Evolutionary conservation across 2,888 invertebrate species (phyloP).

Genomic region (Chydorus sphaericus): DNA sequence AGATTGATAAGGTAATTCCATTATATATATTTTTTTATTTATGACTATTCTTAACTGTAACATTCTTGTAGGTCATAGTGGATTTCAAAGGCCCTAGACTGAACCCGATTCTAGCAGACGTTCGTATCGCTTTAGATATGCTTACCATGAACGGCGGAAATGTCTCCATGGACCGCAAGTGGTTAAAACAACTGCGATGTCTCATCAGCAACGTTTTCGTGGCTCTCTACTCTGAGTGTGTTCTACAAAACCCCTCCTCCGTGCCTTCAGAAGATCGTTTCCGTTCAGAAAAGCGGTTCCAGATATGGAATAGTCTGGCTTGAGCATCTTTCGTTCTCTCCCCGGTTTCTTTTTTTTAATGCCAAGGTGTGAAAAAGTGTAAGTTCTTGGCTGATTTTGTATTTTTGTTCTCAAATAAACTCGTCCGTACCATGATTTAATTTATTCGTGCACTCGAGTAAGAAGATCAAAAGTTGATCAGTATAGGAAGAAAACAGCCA

Average conservation of each 20-base stretch:
- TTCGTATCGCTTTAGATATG: not conserved
- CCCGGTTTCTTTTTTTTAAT: too few relatives aligned
- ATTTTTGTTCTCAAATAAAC: too few relatives aligned
- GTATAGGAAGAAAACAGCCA: too few relatives aligned
- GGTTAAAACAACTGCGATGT: not conserved
- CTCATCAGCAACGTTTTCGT: not conserved
- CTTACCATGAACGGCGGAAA: not conserved
- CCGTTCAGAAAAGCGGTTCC: not conserved
- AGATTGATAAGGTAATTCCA: not conserved
- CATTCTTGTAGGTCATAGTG: not conserved
- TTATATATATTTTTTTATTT: not conserved
- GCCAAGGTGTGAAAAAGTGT: too few relatives aligned
- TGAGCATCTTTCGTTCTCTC: not conserved
- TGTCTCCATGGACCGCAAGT: not conserved
- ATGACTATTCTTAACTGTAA: not conserved
- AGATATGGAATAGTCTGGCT: not conserved
- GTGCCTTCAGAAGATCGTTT: not conserved
- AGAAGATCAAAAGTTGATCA: too few relatives aligned
- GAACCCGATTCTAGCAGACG: not conserved
- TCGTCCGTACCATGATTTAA: too few relatives aligned
- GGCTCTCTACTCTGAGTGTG: not conserved
- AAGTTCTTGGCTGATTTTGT: too few relatives aligned
- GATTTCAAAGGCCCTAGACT: not conserved
- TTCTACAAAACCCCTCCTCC: not conserved
- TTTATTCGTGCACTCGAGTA: too few relatives aligned